Evolutionary conservation across 2,888 invertebrate species (phyloP).

Genomic region (Melanotus villosus): DNA sequence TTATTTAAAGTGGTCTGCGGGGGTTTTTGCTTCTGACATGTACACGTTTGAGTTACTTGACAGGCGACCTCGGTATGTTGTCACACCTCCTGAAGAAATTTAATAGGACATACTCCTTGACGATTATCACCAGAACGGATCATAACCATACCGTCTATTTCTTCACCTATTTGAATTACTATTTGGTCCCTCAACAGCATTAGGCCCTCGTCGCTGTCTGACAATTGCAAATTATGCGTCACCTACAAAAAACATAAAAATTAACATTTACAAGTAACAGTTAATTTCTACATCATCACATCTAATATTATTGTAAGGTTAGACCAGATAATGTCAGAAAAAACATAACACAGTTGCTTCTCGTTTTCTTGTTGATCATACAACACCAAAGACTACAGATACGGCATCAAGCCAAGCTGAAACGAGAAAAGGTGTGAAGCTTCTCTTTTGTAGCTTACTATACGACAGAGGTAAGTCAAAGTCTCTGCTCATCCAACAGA

Average conservation of each 20-base stretch:
- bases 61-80: constrained; percentile 70
- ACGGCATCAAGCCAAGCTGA: too few species aligned
- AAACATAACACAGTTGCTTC: too few species aligned
- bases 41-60: constrained; percentile 61
- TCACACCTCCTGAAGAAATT: constrained; percentile 96
- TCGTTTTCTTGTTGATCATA: too few species aligned
- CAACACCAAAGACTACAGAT: too few species aligned
- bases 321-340: too few species aligned
- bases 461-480: too few species aligned
- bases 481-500: too few species aligned
- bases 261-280: neutral
- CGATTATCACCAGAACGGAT: constrained; percentile 94
- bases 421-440: too few species aligned
- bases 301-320: too few species aligned
- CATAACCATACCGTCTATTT: constrained; percentile 94
- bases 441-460: too few species aligned
- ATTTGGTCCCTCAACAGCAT: constrained; percentile 93
- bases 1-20: constrained; percentile 56
- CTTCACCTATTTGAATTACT: constrained; percentile 92
- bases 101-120: constrained; percentile 93
- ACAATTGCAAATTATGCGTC: constrained; percentile 88
- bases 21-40: constrained; percentile 54
- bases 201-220: constrained; percentile 86
- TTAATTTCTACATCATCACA: too few species aligned
- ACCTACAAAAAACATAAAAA: constrained; percentile 58